These are phyloP conservation scores for Eristalis intricaria DNA, from an alignment of 2,888 invertebrate species.

Conservation along the genomic window DNA sequence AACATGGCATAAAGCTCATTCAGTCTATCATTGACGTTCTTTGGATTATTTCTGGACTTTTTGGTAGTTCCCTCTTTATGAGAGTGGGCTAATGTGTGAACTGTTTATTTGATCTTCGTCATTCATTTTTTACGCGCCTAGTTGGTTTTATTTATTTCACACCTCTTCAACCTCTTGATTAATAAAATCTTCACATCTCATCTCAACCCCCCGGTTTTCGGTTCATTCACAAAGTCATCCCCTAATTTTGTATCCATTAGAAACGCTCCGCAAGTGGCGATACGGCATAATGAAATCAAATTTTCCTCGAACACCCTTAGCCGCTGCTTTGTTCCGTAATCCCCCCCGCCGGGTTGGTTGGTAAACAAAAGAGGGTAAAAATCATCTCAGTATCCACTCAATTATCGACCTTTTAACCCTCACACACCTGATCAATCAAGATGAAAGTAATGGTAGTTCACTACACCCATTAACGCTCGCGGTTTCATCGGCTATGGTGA, in stretches of 20 bases:
- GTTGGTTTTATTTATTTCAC: too few species aligned
- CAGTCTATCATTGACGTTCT: too few species aligned
- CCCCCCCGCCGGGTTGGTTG: background rate
- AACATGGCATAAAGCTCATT: too few species aligned
- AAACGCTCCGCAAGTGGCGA: background rate
- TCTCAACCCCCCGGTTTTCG: background rate
- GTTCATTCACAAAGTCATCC: background rate
- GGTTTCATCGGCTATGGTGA: constrained; percentile 4
- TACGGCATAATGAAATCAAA: constrained; percentile 21
- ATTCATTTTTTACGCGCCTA: too few species aligned
- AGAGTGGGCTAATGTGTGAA: too few species aligned
- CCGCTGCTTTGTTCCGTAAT: background rate
- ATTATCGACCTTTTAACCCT: constrained; percentile 51
- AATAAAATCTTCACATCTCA: too few species aligned
- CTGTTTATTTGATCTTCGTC: too few species aligned
- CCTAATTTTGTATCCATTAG: constrained; percentile 1
- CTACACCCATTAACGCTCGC: constrained; percentile 1
- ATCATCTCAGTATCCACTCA: constrained; percentile 35
- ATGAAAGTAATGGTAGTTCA: constrained; percentile 31
- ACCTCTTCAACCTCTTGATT: too few species aligned
- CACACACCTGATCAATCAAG: constrained; percentile 48
- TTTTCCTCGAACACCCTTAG: background rate
- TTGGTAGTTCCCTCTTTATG: too few species aligned
- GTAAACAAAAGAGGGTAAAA: background rate
- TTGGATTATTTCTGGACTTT: too few species aligned